A percentile compares a stretch with the other conserved stretches of the same genome.
These are phyloP conservation scores for Camponotus vicinus DNA, from an alignment of 1,140 invertebrate genomes.

Conservation along the genomic window DNA sequence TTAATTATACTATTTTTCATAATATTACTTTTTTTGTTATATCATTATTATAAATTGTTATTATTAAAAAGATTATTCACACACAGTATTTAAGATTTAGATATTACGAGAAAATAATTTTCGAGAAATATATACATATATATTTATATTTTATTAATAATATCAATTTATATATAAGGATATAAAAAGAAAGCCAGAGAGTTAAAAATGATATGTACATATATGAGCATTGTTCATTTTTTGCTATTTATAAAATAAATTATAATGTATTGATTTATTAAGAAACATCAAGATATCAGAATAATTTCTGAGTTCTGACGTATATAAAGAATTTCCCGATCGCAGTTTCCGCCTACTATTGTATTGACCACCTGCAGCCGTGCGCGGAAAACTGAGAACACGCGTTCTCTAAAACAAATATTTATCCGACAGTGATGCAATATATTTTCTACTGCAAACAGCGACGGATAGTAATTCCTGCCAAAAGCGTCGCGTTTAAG, in stretches of 20 bases:
- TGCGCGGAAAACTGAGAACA: slow-evolving; percentile 31
- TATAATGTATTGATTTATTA: slow-evolving; percentile 24
- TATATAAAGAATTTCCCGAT: slow-evolving; percentile 35
- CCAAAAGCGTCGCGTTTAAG: slow-evolving; percentile 50
- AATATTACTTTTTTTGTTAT: too few relatives aligned
- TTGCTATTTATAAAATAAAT: slow-evolving; percentile 2
- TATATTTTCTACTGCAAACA: slow-evolving; percentile 57
- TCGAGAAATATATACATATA: background rate
- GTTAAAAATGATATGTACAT: too few relatives aligned
- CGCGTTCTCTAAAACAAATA: slow-evolving; percentile 51
- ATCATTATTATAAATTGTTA: too few relatives aligned
- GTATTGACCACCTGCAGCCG: slow-evolving; percentile 55
- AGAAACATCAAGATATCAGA: background rate
- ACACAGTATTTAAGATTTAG: too few relatives aligned
- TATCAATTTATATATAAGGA: too few relatives aligned
- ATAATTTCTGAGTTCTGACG: slow-evolving; percentile 48
- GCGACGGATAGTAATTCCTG: slow-evolving; percentile 55
- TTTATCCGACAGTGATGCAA: slow-evolving; percentile 58
- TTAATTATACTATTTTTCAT: too few relatives aligned
- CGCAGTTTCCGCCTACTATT: slow-evolving; percentile 40
- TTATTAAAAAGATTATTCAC: background rate
- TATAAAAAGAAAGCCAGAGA: too few relatives aligned
- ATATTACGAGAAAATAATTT: background rate
- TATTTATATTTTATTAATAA: too few relatives aligned
- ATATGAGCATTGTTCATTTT: background rate